Percentiles rank a stretch among this genome's conserved stretches.
Conservation (phyloP, 2,888 invertebrate genomes). For the Fissipunctia ypsillon region DNA sequence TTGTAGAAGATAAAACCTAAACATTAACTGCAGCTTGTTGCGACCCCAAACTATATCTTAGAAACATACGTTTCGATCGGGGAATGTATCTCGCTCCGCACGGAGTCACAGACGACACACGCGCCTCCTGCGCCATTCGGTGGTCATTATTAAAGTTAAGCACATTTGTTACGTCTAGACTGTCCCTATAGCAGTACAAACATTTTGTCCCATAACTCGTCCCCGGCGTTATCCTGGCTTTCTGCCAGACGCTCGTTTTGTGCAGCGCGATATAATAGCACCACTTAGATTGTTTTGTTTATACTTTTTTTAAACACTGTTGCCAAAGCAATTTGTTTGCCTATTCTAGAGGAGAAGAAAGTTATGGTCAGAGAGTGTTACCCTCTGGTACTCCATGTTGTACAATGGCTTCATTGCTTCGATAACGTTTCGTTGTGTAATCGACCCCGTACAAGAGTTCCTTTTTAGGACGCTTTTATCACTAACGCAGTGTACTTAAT, state of each 20-base stretch:
- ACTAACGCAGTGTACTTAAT: background rate
- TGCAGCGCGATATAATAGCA: conserved; percentile 43
- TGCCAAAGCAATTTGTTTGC: conserved; percentile 6
- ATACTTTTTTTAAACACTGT: conserved; percentile 21
- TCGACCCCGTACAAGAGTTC: background rate
- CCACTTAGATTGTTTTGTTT: conserved; percentile 37
- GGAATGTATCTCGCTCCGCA: background rate
- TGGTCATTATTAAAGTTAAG: conserved; percentile 38
- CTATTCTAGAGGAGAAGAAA: conserved; percentile 6
- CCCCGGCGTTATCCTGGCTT: conserved; percentile 40
- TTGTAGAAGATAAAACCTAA: background rate
- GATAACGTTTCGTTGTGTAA: background rate
- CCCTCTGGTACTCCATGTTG: background rate
- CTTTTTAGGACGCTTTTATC: background rate
- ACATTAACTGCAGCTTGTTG: no score
- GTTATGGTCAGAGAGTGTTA: background rate
- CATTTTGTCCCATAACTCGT: conserved; percentile 43
- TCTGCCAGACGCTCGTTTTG: conserved; percentile 45
- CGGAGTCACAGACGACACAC: background rate
- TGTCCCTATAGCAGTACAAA: conserved; percentile 29
- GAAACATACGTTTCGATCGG: no score
- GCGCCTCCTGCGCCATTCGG: conserved; percentile 2
- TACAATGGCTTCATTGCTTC: background rate
- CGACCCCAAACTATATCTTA: background rate
- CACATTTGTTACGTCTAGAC: conserved; percentile 54